phyloP scores from a whole-genome alignment of 2,113 vertebrate genomes.

The Cyrtonyx montezumae region DNA sequence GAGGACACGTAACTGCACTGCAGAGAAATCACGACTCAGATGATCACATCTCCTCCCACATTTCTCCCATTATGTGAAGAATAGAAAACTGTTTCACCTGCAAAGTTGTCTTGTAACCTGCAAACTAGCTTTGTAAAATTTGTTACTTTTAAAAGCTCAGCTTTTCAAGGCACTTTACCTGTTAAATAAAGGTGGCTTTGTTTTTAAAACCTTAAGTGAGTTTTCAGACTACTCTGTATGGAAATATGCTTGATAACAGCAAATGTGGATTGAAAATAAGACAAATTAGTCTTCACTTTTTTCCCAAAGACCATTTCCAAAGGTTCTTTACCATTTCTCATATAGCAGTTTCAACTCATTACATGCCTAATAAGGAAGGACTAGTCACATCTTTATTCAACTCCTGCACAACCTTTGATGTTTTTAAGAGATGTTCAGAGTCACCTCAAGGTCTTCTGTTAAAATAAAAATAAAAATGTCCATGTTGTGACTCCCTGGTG shows the following conservation, averaged over 20 bases:
- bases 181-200: background rate
- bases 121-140: background rate
- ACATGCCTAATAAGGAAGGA: background rate
- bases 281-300: background rate
- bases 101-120: background rate
- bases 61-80: background rate
- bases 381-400: background rate
- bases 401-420: background rate
- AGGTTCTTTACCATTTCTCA: background rate
- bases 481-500: accelerated
- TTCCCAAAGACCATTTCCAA: background rate
- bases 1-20: background rate
- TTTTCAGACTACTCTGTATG: background rate
- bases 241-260: background rate
- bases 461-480: background rate
- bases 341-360: background rate
- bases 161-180: background rate
- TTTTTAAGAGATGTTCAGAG: background rate
- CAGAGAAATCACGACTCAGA: conserved; percentile 17
- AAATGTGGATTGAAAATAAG: background rate
- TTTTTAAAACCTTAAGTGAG: background rate
- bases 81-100: background rate
- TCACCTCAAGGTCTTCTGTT: background rate
- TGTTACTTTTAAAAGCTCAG: background rate
- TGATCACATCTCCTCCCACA: background rate